Evolutionary conservation across 2,888 invertebrate species (phyloP), one percentile per base, ranked within the genome.

Genomic region (Pilophorus perplexus): DNA sequence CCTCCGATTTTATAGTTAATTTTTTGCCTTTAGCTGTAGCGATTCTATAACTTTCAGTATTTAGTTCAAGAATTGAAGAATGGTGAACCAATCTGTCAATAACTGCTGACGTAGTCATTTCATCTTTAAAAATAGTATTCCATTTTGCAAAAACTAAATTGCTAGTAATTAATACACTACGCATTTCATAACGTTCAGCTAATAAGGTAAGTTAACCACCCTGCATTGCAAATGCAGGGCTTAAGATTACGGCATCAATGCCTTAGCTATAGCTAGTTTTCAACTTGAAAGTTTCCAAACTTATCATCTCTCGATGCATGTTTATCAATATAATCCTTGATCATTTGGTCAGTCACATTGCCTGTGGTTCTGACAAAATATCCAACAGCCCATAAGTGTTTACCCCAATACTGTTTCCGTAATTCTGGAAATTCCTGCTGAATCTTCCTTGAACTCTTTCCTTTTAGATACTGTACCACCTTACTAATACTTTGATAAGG

Each of bases 181-280:
- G n/a, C n/a, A n/a, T n/a, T n/a, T n/a, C n/a, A n/a, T n/a, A n/a
- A n/a, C n/a, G n/a, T n/a, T n/a, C n/a, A n/a, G n/a, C n/a, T n/a
- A n/a, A n/a, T n/a, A n/a, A n/a, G 33, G 6, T 33, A 8, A 33
- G 33, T 33, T 33, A 33, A 33, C 33, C 33, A 44, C 44, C 44
- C 44, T 44, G 44, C 44, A 44, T 44, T 44, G 44, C 44, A 44
- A 44, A 44, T 44, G 18, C 44, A 44, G 44, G 44, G 44, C 44
- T 44, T 44, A 44, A 44, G 44, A 44, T 44, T 44, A 44, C 44
- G 44, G 44, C 44, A 44, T 44, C 44, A 44, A 44, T 44, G 44
- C 44, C 44, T 44, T 44, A 44, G 44, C 44, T 18, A 44, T 18
- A 44, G 44, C 44, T 44, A 44, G 44, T 44, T 44, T 44, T 44